These are phyloP conservation scores for Theristus sp. DNA, from an alignment of 2,888 invertebrate species.

Conservation along the genomic window DNA sequence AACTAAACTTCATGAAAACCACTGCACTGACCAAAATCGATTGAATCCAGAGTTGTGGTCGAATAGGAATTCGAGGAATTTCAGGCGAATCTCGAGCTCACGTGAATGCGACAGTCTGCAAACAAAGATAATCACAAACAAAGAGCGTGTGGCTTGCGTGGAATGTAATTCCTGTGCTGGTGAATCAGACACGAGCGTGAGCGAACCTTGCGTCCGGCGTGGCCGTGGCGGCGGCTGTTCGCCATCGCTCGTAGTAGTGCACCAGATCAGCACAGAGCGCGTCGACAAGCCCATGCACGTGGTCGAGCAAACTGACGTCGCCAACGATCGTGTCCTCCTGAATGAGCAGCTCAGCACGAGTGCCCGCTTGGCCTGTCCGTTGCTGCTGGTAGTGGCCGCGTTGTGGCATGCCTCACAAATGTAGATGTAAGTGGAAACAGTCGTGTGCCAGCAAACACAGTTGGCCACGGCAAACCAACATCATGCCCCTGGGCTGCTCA, in stretches of 20 bases:
- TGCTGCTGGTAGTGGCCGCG: not conserved
- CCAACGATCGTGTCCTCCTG: not conserved
- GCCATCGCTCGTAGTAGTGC: not conserved
- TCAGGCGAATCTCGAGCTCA: not conserved
- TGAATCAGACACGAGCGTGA: too few relatives aligned
- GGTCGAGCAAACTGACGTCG: not conserved
- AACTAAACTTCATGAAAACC: too few relatives aligned
- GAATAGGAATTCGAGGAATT: not conserved
- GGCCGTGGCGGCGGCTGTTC: too few relatives aligned
- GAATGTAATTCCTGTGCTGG: too few relatives aligned
- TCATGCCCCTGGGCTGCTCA: too few relatives aligned
- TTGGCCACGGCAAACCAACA: too few relatives aligned
- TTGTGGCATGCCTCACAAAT: not conserved
- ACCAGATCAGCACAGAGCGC: not conserved
- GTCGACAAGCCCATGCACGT: not conserved
- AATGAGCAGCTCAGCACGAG: not conserved
- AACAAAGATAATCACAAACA: not conserved
- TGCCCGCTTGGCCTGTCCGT: too few relatives aligned
- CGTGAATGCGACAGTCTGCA: not conserved
- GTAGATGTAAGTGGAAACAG: not conserved
- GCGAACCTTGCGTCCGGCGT: not conserved
- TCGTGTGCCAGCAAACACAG: too few relatives aligned
- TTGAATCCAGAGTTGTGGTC: not conserved
- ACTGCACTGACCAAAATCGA: not conserved
- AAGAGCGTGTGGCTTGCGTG: too few relatives aligned